A percentile compares a stretch with the other conserved stretches of the same genome.
phyloP scores from a whole-genome alignment of 2,888 invertebrate species.

The Noctua janthina region DNA sequence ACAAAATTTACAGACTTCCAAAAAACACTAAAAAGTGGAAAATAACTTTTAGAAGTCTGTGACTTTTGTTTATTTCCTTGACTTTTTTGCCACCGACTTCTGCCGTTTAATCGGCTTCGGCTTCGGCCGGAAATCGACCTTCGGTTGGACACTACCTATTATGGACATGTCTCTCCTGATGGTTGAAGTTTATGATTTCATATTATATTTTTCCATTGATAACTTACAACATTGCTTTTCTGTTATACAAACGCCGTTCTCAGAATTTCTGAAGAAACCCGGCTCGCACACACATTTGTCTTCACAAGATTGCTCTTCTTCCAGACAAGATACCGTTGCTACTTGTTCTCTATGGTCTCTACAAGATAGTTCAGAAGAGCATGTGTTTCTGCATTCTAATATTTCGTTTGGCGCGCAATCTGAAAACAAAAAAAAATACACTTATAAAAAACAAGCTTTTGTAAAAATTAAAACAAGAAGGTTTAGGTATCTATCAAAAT shows the following conservation, averaged over 20 bases:
- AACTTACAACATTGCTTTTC: constrained; percentile 18
- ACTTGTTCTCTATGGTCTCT: neutral
- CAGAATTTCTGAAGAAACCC: constrained; percentile 21
- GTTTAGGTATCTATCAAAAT: no score
- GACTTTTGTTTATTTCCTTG: no score
- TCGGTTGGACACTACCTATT: neutral
- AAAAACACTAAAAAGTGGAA: no score
- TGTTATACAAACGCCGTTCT: constrained; percentile 13
- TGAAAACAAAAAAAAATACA: neutral
- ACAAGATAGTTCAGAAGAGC: constrained; percentile 10
- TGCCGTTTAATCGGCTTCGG: no score
- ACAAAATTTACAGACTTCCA: no score
- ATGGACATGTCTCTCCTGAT: neutral
- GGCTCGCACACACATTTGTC: constrained; percentile 21
- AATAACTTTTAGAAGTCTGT: no score
- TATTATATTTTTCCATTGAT: neutral
- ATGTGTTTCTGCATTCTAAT: neutral
- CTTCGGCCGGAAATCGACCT: neutral
- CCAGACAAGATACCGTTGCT: neutral
- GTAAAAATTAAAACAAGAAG: no score
- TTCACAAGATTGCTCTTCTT: neutral
- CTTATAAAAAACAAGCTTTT: neutral
- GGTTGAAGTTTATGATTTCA: neutral
- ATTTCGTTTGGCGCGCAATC: constrained; percentile 15
- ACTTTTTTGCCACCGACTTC: no score